A percentile compares a stretch with the other conserved stretches of the same genome.
These are phyloP conservation scores for Euwallacea similis DNA, from an alignment of 1,140 invertebrate species.

Conservation along the genomic window DNA sequence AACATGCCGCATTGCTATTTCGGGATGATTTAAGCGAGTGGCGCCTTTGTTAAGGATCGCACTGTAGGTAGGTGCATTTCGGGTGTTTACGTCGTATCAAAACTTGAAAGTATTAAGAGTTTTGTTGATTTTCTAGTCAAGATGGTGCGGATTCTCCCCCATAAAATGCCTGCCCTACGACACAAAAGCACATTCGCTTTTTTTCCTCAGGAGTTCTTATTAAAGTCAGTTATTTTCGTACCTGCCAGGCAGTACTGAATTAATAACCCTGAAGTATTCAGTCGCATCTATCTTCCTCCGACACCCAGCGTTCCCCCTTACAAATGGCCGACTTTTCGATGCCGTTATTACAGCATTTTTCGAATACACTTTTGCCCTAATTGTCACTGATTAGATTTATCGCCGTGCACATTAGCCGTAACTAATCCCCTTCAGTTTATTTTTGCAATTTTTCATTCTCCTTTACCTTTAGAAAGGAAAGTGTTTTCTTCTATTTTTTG, in stretches of 20 bases:
- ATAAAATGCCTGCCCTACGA: too few species aligned
- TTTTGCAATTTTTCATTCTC: background rate
- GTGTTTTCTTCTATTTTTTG: too few species aligned
- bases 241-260: constrained; percentile 22
- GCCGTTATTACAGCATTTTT: constrained; percentile 30
- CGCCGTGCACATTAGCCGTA: constrained; percentile 1
- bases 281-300: constrained; percentile 27
- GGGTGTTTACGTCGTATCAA: too few species aligned
- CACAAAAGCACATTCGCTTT: too few species aligned
- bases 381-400: constrained; percentile 26
- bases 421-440: constrained; percentile 8
- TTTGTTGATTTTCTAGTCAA: too few species aligned
- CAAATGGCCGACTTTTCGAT: constrained; percentile 17
- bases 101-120: too few species aligned
- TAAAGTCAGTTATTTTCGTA: constrained; percentile 21
- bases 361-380: constrained; percentile 23
- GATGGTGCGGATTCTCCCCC: too few species aligned
- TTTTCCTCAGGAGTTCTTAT: too few species aligned
- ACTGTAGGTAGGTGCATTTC: too few species aligned
- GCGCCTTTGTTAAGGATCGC: background rate
- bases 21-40: background rate
- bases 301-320: constrained; percentile 17
- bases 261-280: constrained; percentile 33
- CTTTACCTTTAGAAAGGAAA: too few species aligned
- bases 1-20: background rate